Percentiles rank a stretch among this genome's conserved stretches.
Conservation (phyloP, 37 sponge, comb jelly and placozoan genomes). For the Beroe forskalii region DNA sequence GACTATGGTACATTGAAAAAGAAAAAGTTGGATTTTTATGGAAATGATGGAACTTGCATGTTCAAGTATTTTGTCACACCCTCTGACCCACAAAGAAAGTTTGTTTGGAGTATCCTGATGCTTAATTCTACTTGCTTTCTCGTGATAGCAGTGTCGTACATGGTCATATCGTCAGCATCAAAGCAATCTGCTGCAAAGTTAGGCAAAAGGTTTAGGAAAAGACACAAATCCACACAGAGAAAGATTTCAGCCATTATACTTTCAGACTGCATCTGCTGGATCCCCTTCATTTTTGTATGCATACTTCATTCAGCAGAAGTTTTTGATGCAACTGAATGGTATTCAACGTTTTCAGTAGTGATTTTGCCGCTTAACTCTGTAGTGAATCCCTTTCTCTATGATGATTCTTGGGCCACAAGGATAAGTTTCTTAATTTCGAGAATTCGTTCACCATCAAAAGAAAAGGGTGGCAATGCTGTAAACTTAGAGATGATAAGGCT, state of each 20-base stretch:
- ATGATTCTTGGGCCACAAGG: neutral
- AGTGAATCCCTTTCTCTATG: neutral
- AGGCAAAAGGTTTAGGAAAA: neutral
- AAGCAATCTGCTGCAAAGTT: neutral
- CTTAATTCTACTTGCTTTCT: neutral
- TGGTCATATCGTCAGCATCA: neutral
- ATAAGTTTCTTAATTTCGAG: too few species aligned
- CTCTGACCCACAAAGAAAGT: neutral
- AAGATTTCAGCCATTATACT: neutral
- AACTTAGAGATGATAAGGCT: too few species aligned
- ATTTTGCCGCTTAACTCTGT: neutral
- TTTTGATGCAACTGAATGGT: neutral
- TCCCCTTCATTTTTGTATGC: neutral
- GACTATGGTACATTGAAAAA: neutral
- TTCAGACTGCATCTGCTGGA: neutral
- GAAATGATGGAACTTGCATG: neutral
- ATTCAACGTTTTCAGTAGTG: neutral
- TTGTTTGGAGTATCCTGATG: neutral
- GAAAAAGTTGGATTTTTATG: neutral
- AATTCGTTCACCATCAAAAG: neutral
- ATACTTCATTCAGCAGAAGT: neutral
- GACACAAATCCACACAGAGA: neutral
- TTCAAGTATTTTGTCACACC: slow-evolving; percentile 11
- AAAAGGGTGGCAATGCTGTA: neutral
- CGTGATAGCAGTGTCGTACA: neutral